Conservation (phyloP, 2,888 invertebrate genomes). For the Lagria hirta region DNA sequence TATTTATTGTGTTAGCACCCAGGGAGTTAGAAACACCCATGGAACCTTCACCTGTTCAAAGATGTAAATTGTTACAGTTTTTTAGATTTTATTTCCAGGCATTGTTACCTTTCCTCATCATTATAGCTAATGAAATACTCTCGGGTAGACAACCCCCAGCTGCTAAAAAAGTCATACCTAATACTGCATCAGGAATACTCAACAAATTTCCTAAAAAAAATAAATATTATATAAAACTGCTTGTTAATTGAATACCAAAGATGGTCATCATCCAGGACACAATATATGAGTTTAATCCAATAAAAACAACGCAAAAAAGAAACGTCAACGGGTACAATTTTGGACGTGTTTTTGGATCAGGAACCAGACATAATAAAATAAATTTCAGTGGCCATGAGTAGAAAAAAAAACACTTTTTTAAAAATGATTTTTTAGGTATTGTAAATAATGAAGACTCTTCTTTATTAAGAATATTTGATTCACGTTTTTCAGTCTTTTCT, state of each 20-base stretch:
- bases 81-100: background rate
- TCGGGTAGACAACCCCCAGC: constrained; percentile 90
- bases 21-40: constrained; percentile 87
- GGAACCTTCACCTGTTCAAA: constrained; percentile 71
- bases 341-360: constrained; percentile 65
- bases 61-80: constrained; percentile 1
- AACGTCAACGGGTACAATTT: constrained; percentile 76
- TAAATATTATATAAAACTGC: constrained; percentile 8
- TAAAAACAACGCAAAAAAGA: constrained; percentile 83
- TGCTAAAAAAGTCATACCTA: constrained; percentile 89
- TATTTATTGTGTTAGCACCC: constrained; percentile 84
- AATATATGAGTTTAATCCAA: constrained; percentile 80
- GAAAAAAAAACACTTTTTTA: constrained; percentile 63
- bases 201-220: constrained; percentile 65
- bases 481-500: no score
- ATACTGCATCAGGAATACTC: constrained; percentile 80
- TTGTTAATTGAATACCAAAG: constrained; percentile 69
- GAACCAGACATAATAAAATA: constrained; percentile 67
- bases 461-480: constrained; percentile 24
- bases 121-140: constrained; percentile 78
- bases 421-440: constrained; percentile 36
- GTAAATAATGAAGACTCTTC: constrained; percentile 35
- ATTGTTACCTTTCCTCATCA: constrained; percentile 75
- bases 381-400: constrained; percentile 73
- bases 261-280: constrained; percentile 92